phyloP scores from a whole-genome alignment of 1,140 invertebrate species.

The Glossosoma conforme region DNA sequence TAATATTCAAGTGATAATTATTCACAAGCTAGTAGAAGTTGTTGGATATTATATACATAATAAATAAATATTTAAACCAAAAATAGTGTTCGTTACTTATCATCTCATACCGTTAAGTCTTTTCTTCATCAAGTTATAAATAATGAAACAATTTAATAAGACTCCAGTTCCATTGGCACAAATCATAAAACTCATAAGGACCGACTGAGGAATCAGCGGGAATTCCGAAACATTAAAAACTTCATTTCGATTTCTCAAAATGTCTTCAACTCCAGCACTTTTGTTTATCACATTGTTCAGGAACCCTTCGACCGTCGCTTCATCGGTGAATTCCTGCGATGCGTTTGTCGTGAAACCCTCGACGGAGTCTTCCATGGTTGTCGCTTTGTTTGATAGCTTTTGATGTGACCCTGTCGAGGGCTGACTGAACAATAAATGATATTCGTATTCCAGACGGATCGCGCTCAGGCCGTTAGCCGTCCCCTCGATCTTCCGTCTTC shows the following conservation, averaged over 20 bases:
- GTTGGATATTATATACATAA: too few relatives aligned
- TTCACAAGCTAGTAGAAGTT: too few relatives aligned
- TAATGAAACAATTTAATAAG: slow-evolving; percentile 18
- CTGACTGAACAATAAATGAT: too few relatives aligned
- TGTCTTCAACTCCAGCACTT: slow-evolving; percentile 2
- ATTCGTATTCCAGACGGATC: too few relatives aligned
- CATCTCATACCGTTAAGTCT: slow-evolving; percentile 16
- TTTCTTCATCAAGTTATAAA: slow-evolving; percentile 14
- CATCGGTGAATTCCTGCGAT: slow-evolving; percentile 4
- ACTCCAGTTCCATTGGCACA: slow-evolving; percentile 22
- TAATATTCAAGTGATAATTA: too few relatives aligned
- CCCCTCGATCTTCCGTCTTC: too few relatives aligned
- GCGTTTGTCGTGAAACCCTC: not conserved
- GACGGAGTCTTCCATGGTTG: too few relatives aligned
- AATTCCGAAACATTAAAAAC: slow-evolving; percentile 3
- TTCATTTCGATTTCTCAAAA: slow-evolving; percentile 6
- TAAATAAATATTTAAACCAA: too few relatives aligned
- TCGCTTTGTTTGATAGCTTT: too few relatives aligned
- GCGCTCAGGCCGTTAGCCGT: too few relatives aligned
- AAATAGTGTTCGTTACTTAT: too few relatives aligned
- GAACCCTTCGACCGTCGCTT: slow-evolving; percentile 6
- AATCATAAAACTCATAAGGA: slow-evolving; percentile 18
- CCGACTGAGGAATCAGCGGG: slow-evolving; percentile 16
- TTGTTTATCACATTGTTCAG: not conserved
- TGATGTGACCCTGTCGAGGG: too few relatives aligned